A percentile compares a stretch with the other conserved stretches of the same genome.
Evolutionary conservation across 2,888 invertebrate species (phyloP).

Genomic region (Cantharis nigra): DNA sequence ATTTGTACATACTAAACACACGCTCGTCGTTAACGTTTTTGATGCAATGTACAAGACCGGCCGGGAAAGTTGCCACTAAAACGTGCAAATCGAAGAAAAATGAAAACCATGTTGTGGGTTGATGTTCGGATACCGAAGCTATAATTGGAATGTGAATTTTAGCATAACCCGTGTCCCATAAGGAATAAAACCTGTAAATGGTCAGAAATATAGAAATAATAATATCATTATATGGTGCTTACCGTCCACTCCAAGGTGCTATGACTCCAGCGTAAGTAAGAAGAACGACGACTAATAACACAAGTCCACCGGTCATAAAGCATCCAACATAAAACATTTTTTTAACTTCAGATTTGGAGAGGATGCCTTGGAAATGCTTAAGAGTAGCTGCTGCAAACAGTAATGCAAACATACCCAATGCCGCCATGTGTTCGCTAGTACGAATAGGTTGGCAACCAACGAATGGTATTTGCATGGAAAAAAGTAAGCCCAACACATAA

Average conservation of each 20-base stretch:
- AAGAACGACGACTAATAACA: conserved; percentile 82
- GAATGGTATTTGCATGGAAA: conserved; percentile 97
- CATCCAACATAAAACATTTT: conserved; percentile 82
- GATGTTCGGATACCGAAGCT: conserved; percentile 98
- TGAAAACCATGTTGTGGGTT: conserved; percentile 99
- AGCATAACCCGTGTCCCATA: conserved; percentile 99
- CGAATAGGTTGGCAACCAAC: conserved; percentile 98
- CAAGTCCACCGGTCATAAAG: conserved; percentile 73
- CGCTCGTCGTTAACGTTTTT: conserved; percentile 96
- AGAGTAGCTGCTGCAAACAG: conserved; percentile 86
- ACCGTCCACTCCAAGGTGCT: conserved; percentile 93
- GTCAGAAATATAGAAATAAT: neutral
- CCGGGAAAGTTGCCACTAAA: conserved; percentile 94
- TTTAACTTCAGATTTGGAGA: conserved; percentile 89
- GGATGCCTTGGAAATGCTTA: conserved; percentile 83
- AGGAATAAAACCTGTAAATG: conserved; percentile 83
- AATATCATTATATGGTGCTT: conserved; percentile 26
- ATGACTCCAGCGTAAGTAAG: conserved; percentile 95
- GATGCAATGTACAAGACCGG: conserved; percentile 98
- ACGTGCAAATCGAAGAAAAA: conserved; percentile 99
- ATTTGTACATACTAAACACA: conserved; percentile 81
- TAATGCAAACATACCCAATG: conserved; percentile 95
- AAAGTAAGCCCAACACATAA: conserved; percentile 90
- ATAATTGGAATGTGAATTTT: conserved; percentile 99
- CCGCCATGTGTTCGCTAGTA: conserved; percentile 99